Conservation (phyloP, 2,113 vertebrate species). For the Xenus cinereus region DNA sequence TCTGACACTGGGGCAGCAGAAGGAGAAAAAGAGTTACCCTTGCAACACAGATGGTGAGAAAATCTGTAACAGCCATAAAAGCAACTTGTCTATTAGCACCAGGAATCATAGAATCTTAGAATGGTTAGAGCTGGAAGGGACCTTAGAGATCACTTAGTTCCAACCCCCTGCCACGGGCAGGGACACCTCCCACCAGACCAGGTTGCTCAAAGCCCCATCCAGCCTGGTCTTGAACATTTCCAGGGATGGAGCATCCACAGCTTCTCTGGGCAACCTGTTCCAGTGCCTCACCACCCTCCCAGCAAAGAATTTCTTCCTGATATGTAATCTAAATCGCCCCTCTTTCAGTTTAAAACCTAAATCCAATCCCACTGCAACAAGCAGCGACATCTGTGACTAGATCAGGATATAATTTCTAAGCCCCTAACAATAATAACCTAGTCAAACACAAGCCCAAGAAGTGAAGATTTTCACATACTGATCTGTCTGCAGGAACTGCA, state of each 20-base stretch:
- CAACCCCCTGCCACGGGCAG: too few species aligned
- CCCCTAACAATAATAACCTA: neutral
- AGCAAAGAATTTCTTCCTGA: too few species aligned
- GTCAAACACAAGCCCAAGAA: neutral
- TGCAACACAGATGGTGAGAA: neutral
- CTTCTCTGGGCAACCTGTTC: too few species aligned
- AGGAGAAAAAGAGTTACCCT: neutral
- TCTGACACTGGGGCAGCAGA: neutral
- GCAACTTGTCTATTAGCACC: neutral
- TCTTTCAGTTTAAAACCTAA: too few species aligned
- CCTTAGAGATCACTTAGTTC: too few species aligned
- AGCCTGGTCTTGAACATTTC: too few species aligned
- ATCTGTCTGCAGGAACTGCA: neutral
- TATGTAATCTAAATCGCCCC: too few species aligned
- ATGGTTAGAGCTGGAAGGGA: too few species aligned
- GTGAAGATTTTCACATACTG: neutral
- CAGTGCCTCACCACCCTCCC: too few species aligned
- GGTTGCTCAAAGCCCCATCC: too few species aligned
- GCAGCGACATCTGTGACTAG: neutral
- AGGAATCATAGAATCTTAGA: neutral
- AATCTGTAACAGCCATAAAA: neutral
- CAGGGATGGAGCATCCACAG: too few species aligned
- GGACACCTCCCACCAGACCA: too few species aligned
- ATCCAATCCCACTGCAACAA: neutral
- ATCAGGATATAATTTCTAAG: neutral